Percentiles rank a stretch among this genome's conserved stretches.
phyloP scores from a whole-genome alignment of 2,888 invertebrate species.

The Tanypteryx hageni region DNA sequence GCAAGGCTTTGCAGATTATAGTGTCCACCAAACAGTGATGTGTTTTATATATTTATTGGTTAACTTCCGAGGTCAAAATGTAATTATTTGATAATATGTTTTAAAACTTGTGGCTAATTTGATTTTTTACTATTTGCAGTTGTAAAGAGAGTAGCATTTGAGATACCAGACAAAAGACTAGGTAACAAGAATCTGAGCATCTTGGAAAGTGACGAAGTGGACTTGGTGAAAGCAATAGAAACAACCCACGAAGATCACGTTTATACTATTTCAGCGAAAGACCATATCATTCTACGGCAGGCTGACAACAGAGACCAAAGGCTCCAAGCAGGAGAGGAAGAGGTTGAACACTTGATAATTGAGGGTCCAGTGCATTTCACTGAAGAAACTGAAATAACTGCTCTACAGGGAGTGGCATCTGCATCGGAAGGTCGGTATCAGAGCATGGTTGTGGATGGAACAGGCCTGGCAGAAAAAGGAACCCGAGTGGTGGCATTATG shows the following conservation, averaged over 20 bases:
- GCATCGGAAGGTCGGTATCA: background rate
- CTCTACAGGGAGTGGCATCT: background rate
- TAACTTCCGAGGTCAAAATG: too few relatives aligned
- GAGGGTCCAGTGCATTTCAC: slow-evolving; percentile 64
- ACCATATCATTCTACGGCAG: slow-evolving; percentile 38
- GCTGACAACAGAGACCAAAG: background rate
- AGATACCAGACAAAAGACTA: background rate
- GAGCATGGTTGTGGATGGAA: background rate
- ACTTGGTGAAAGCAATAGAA: background rate
- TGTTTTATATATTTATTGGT: too few relatives aligned
- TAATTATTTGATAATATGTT: too few relatives aligned
- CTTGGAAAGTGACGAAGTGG: slow-evolving; percentile 3
- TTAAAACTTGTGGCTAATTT: background rate
- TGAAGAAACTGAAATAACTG: slow-evolving; percentile 46
- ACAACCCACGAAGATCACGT: background rate
- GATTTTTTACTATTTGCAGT: background rate
- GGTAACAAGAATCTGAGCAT: background rate
- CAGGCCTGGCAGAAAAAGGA: slow-evolving; percentile 9
- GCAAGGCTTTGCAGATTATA: too few relatives aligned
- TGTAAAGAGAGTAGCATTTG: slow-evolving; percentile 38
- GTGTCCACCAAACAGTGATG: too few relatives aligned
- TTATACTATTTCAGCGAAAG: slow-evolving; percentile 48
- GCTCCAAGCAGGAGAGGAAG: slow-evolving; percentile 16
- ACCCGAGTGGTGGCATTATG: slow-evolving; percentile 23
- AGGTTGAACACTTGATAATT: slow-evolving; percentile 64